These are phyloP conservation scores for Scaptomyza caliginosa DNA, from an alignment of 2,888 invertebrate species.

Conservation along the genomic window DNA sequence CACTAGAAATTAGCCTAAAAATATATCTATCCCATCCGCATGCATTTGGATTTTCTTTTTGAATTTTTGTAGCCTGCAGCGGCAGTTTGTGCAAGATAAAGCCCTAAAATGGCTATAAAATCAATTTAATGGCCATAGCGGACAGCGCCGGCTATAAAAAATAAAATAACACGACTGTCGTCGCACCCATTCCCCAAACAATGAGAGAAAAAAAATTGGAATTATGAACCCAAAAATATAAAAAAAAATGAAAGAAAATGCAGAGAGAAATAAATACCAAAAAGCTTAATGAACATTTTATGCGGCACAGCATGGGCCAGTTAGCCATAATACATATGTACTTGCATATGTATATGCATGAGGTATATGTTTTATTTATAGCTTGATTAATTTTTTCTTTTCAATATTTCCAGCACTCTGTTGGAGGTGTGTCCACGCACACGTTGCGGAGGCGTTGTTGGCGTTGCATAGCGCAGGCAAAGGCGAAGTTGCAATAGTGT, in stretches of 20 bases:
- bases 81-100: conserved; percentile 29
- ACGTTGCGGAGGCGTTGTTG: conserved; percentile 4
- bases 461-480: neutral
- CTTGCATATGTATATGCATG: neutral
- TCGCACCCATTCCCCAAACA: conserved; percentile 52
- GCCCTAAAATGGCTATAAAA: conserved; percentile 65
- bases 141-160: conserved; percentile 35
- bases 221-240: conserved; percentile 23
- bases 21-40: conserved; percentile 14
- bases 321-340: conserved; percentile 6
- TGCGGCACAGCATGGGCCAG: conserved; percentile 64
- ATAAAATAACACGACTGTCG: conserved; percentile 30
- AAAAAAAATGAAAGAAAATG: conserved; percentile 18
- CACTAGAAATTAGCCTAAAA: conserved; percentile 50
- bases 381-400: conserved; percentile 63
- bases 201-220: conserved; percentile 16
- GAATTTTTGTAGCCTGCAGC: conserved; percentile 58
- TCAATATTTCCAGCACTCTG: conserved; percentile 38
- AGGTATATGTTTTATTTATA: conserved; percentile 61
- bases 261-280: conserved; percentile 20
- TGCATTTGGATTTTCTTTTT: conserved; percentile 59
- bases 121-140: conserved; percentile 47
- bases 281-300: conserved; percentile 66
- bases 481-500: neutral
- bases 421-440: conserved; percentile 25